Base-by-base conservation (phyloP, 1,140 invertebrate genomes). In the Lasioglossum albipes region DNA sequence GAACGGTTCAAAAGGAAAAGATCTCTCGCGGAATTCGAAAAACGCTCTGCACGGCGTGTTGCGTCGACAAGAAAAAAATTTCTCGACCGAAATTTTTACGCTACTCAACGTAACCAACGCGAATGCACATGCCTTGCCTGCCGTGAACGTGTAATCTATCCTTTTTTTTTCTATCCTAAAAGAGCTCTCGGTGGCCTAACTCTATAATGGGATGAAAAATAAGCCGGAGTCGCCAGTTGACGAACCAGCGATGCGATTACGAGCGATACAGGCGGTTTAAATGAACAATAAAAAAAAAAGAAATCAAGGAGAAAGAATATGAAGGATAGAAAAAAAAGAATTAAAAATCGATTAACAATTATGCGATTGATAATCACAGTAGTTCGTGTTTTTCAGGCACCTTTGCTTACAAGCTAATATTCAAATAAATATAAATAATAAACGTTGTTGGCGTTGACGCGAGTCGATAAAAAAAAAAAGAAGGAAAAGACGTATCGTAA, bases 401-500 rank as follows among this genome's bases (percentile, higher is more conserved):
- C 88, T 85, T 86, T 87, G 36, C 87, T 90, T 90, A 89, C 68
- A 65, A 86, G 67, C 82, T 89, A 90, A 84, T 75, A 79, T 62
- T 89, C 86, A 89, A 90, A 90, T 89, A 89, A 90, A 89, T 90
- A 90, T 87, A 85, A 88, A 89, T 89, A 88, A 84, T 84, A 87
- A 31, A 80, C 52, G 52, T 68, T 52, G 52, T 41, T 64, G 65
- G n/a, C 54, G 41, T 75, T 75, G 52, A 67, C 41, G 49, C 71
- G 52, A 62, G 41, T 75, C 71, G 72, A 68, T 75, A 79, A 85
- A 85, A 82, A 75, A 81, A 77, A 77, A 75, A 66, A 75, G 20
- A 54, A 75, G 77, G 73, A 77, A 70, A 66, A 79, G 22, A 54
- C 18, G 52, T 54, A 75, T 62, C 74, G 36, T 79, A 18, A 82